Evolutionary conservation across 2,113 vertebrate genomes (phyloP).

Genomic region (Semicossyphus pulcher): DNA sequence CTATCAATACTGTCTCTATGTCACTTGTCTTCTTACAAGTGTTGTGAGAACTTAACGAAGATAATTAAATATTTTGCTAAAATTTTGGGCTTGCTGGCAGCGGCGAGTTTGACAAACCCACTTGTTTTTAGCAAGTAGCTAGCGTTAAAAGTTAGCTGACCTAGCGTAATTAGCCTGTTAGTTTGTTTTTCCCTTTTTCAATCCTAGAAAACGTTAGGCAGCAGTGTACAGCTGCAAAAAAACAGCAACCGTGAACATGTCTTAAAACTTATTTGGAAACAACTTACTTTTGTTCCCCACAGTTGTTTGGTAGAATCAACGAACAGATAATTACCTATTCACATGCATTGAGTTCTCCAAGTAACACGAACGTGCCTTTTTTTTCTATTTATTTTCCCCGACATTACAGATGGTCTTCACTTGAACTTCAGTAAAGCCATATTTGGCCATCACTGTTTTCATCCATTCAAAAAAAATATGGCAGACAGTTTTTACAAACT

Average conservation of each 20-base stretch:
- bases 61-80: background rate
- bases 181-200: background rate
- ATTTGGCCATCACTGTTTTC: conserved; percentile 16
- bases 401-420: conserved; percentile 50
- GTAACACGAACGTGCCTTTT: background rate
- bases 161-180: background rate
- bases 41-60: no score
- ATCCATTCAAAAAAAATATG: conserved; percentile 49
- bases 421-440: conserved; percentile 42
- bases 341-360: background rate
- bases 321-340: background rate
- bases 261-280: no score
- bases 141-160: conserved; percentile 23
- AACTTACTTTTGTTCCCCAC: no score
- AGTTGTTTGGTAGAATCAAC: background rate
- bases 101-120: conserved; percentile 26
- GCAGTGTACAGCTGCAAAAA: background rate
- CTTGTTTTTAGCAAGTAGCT: conserved; percentile 70
- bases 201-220: background rate
- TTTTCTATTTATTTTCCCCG: background rate
- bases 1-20: background rate
- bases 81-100: background rate
- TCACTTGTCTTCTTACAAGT: background rate
- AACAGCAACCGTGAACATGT: no score
- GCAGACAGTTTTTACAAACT: conserved; percentile 89